Evolutionary conservation across 2,113 vertebrate genomes (phyloP).

Genomic region (Cygnus atratus): DNA sequence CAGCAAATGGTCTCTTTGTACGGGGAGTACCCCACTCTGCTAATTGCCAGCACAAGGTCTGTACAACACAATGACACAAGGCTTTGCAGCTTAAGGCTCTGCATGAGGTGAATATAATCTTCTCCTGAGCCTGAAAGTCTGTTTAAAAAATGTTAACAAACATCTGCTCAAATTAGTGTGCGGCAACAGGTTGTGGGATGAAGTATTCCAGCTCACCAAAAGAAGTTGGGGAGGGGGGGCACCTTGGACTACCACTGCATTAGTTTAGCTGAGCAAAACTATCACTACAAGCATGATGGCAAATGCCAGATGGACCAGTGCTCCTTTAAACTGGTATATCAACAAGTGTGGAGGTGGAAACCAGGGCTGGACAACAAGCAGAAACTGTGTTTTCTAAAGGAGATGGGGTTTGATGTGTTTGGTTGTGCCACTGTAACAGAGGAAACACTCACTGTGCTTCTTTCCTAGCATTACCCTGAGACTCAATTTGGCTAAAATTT

Average conservation of each 20-base stretch:
- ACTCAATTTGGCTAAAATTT: not conserved
- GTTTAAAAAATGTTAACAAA: not conserved
- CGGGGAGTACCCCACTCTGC: not conserved
- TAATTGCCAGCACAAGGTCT: not conserved
- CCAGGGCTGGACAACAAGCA: not conserved
- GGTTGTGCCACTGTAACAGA: not conserved
- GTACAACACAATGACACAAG: not conserved
- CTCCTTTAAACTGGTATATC: not conserved
- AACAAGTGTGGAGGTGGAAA: not conserved
- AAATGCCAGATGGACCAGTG: not conserved
- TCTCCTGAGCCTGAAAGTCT: not conserved
- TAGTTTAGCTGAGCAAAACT: not conserved
- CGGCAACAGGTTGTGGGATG: not conserved
- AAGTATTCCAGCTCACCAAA: not conserved
- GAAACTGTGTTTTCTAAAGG: not conserved
- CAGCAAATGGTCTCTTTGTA: constrained; percentile 41
- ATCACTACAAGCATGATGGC: accelerated
- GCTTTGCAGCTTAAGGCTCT: constrained; percentile 2
- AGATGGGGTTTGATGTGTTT: not conserved
- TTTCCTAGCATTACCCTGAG: not conserved
- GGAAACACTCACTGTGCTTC: not conserved
- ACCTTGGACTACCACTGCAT: not conserved
- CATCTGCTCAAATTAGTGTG: not conserved
- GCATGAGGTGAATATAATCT: not conserved
- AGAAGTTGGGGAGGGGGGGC: not conserved